Base-by-base conservation (phyloP, 2,113 vertebrate genomes). In the Hippocampus guttulatus region DNA sequence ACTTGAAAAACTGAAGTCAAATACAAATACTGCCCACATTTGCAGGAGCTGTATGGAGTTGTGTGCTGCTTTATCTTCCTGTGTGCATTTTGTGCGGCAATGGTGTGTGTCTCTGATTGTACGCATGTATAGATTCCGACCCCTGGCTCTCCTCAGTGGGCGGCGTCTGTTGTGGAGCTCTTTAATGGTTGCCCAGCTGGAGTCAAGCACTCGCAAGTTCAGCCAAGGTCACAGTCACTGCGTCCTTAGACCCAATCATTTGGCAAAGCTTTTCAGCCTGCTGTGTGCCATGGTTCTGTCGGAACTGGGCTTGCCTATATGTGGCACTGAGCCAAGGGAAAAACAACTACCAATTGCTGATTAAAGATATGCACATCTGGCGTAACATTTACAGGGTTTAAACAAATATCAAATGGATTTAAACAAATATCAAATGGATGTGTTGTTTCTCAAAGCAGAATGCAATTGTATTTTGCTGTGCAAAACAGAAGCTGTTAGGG, bases 141-240 rank as follows among this genome's bases (percentile, higher is more conserved):
- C 90, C 86, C 76, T 87, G 83, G 68, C 87, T 87, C 88, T 78
- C 88, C 89, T 84, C 84, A 87, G 89, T 82, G 81, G 81, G 86
- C 84, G 80, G 88, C 79, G 87, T 89, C 89, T 91, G 91, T 89
- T 91, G 85, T 86, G 77, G 85, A 88, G 86, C 77, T 87, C 87
- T 90, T 85, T 90, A 90, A 91, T 91, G 89, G 90, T 89, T 25
- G 81, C 90, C 86, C 87, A 91, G 89, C 87, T 90, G 87, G 91
- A 92, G 84, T 83, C 80, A 83, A 80, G 79, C 87, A 81, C 79
- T 84, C 82, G 79, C 86, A 90, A 90, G 86, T 87, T 89, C 89
- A 90, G 87, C 83, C 91, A 91, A 92, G 87, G 89, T 89, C 87
- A 89, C 55, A 82, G 73, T 73, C 78, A 68, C 71, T 79, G 83